Evolutionary conservation across 1,140 invertebrate genomes (phyloP).

Genomic region (Tyrophagus putrescentiae): DNA sequence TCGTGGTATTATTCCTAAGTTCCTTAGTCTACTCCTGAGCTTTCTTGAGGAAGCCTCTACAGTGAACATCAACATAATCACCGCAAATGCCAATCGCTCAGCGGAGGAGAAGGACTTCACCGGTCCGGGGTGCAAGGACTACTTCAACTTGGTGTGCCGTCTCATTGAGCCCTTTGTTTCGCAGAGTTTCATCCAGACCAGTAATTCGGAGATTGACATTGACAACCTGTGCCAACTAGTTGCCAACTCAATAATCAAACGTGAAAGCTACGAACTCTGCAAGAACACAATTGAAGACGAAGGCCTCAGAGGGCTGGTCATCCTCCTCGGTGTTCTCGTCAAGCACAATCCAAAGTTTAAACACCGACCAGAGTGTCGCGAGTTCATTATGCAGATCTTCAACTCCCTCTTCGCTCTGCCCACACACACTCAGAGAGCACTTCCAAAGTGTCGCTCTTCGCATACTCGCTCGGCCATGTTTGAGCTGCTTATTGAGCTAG

Average conservation of each 20-base stretch:
- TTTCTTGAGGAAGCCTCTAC: constrained; percentile 63
- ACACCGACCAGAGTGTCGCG: constrained; percentile 51
- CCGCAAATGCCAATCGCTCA: constrained; percentile 1
- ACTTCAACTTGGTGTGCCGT: constrained; percentile 77
- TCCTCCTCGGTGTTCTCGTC: constrained; percentile 63
- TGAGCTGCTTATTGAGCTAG: constrained; percentile 71
- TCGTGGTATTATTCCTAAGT: constrained; percentile 49
- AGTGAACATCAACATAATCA: constrained; percentile 52
- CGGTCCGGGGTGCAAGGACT: constrained; percentile 78
- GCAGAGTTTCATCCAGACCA: constrained; percentile 43
- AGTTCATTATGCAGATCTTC: constrained; percentile 49
- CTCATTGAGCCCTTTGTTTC: constrained; percentile 68
- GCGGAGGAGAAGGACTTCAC: constrained; percentile 36
- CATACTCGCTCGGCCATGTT: constrained; percentile 71
- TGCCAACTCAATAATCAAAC: constrained; percentile 50
- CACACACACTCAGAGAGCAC: constrained; percentile 57
- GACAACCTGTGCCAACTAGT: constrained; percentile 59
- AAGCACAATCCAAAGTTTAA: constrained; percentile 77
- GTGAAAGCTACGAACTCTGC: constrained; percentile 65
- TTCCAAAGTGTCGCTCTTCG: constrained; percentile 82
- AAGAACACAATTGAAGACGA: constrained; percentile 70
- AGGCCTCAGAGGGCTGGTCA: constrained; percentile 71
- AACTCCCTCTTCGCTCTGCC: constrained; percentile 76
- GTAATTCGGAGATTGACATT: constrained; percentile 39
- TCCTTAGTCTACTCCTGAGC: constrained; percentile 58